phyloP scores from a whole-genome alignment of 2,888 invertebrate species.

The Leptopilina drosophilae region DNA sequence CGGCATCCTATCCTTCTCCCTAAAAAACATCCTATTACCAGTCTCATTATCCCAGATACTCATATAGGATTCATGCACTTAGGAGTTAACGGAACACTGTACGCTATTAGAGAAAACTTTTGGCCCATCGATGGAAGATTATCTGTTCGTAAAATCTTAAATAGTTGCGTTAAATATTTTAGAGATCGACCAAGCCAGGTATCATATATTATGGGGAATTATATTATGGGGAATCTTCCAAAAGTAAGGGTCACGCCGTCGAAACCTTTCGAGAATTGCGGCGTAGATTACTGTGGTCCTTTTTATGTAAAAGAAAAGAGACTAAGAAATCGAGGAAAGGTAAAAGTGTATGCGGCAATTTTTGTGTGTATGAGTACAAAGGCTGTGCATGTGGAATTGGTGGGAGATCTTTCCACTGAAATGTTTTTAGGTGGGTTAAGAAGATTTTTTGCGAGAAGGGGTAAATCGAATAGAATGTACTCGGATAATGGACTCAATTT shows the following conservation, averaged over 20 bases:
- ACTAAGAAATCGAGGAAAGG: not conserved
- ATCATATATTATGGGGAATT: slow-evolving; percentile 38
- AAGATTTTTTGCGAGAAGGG: slow-evolving; percentile 6
- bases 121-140: slow-evolving; percentile 36
- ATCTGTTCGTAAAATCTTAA: slow-evolving; percentile 6
- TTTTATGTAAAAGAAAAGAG: not conserved
- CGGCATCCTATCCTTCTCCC: slow-evolving; percentile 40
- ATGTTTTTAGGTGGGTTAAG: not conserved
- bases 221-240: slow-evolving; percentile 43
- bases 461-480: not conserved
- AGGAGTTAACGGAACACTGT: not conserved
- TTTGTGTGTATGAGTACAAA: not conserved
- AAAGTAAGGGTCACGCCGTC: not conserved
- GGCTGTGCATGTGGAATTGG: not conserved
- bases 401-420: not conserved
- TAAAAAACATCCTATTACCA: slow-evolving; percentile 24
- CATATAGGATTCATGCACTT: slow-evolving; percentile 19
- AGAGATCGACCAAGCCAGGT: not conserved
- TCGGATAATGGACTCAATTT: too few relatives aligned
- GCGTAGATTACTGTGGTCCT: not conserved
- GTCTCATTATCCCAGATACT: slow-evolving; percentile 9
- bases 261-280: not conserved
- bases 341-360: not conserved
- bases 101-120: not conserved
- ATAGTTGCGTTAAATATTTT: slow-evolving; percentile 30